A percentile compares a stretch with the other conserved stretches of the same genome.
These are phyloP conservation scores for Moxostoma hubbsi DNA, from an alignment of 2,797 vertebrate genomes.

Conservation along the genomic window DNA sequence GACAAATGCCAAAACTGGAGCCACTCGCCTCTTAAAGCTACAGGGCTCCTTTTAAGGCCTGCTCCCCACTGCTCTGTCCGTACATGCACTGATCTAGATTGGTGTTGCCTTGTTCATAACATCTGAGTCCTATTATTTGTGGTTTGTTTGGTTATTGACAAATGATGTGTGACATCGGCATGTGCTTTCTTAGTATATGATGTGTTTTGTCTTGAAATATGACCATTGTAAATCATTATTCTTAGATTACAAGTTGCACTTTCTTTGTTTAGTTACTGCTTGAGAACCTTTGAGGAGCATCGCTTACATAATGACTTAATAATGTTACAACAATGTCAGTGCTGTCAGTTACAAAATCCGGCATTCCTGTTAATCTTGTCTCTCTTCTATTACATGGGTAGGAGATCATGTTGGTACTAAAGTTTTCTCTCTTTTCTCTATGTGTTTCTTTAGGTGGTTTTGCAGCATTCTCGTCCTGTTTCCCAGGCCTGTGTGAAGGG, in stretches of 20 bases:
- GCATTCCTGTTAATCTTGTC: slow-evolving; percentile 1
- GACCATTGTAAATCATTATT: background rate
- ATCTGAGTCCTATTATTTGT: slow-evolving; percentile 18
- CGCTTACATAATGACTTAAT: slow-evolving; percentile 2
- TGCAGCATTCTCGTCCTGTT: slow-evolving; percentile 96
- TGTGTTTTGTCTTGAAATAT: slow-evolving; percentile 23
- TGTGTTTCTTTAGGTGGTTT: slow-evolving; percentile 85
- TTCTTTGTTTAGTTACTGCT: slow-evolving; percentile 3
- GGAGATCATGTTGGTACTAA: background rate
- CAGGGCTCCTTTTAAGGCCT: slow-evolving; percentile 65
- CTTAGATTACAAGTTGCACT: background rate
- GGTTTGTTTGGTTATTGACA: slow-evolving; percentile 17
- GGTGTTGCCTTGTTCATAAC: slow-evolving; percentile 20
- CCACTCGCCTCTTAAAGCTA: slow-evolving; percentile 81
- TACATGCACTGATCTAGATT: slow-evolving; percentile 35
- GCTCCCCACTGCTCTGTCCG: background rate
- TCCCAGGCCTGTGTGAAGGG: slow-evolving; percentile 92
- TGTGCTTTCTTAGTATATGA: background rate
- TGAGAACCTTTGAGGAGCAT: slow-evolving; percentile 9
- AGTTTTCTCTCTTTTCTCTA: background rate
- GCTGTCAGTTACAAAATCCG: background rate
- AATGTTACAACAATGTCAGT: background rate
- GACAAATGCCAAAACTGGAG: slow-evolving; percentile 75
- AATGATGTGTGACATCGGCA: slow-evolving; percentile 13
- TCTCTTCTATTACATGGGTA: background rate